Percentiles rank a stretch among this genome's conserved stretches.
Conservation (phyloP, 2,113 vertebrate genomes). For the Pomatostomus ruficeps region DNA sequence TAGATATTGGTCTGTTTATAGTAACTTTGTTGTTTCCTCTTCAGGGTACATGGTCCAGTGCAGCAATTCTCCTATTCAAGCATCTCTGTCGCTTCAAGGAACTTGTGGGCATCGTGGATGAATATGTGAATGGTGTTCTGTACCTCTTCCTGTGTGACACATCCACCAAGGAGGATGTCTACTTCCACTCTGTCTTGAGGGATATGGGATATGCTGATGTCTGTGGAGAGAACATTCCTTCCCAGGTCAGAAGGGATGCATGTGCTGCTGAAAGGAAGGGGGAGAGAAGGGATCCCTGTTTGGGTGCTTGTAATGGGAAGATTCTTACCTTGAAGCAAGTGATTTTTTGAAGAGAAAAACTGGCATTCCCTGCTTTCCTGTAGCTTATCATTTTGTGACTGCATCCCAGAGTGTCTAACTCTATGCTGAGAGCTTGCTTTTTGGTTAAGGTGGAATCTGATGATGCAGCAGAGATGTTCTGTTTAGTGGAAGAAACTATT, state of each 20-base stretch:
- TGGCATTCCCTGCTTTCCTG: not conserved
- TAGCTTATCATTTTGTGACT: not conserved
- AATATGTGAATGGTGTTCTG: conserved; percentile 80
- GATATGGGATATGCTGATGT: conserved; percentile 74
- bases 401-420: not conserved
- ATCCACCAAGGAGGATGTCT: conserved; percentile 79
- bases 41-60: conserved; percentile 79
- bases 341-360: not conserved
- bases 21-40: not conserved
- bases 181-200: conserved; percentile 79
- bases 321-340: not conserved
- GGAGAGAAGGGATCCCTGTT: not conserved
- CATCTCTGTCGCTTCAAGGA: conserved; percentile 76
- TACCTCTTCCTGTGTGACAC: conserved; percentile 91
- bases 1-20: not conserved
- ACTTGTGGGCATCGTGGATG: conserved; percentile 81
- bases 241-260: conserved; percentile 33
- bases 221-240: conserved; percentile 68
- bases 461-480: not conserved
- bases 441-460: not conserved
- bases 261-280: not conserved
- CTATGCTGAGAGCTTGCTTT: not conserved
- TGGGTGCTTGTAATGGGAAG: not conserved
- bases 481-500: not conserved
- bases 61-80: conserved; percentile 76